phyloP scores from a whole-genome alignment of 2,797 vertebrate species.

The Phalloptychus januarius region DNA sequence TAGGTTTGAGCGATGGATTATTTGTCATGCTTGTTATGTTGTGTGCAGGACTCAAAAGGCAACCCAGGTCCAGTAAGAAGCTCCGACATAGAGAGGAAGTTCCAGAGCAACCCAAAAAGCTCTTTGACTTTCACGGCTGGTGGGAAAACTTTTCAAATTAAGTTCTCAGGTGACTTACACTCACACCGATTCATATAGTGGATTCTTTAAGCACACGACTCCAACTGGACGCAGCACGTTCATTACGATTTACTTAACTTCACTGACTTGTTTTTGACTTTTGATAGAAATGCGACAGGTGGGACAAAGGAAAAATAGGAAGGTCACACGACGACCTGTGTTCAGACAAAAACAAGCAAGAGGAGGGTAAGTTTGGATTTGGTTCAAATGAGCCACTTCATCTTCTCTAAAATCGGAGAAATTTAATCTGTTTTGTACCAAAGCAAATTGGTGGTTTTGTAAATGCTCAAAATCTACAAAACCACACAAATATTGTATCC shows the following conservation, averaged over 20 bases:
- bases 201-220: background rate
- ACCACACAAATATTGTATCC: background rate
- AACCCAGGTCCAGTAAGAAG: conserved; percentile 35
- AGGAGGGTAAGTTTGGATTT: conserved; percentile 41
- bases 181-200: background rate
- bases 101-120: conserved; percentile 43
- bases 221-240: background rate
- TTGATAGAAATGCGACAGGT: conserved; percentile 73
- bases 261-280: background rate
- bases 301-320: conserved; percentile 48
- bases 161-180: conserved; percentile 64
- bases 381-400: background rate
- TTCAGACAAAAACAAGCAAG: conserved; percentile 29
- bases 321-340: conserved; percentile 69
- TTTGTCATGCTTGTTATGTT: background rate
- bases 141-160: conserved; percentile 52
- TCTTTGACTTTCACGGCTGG: conserved; percentile 42
- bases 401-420: background rate
- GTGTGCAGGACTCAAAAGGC: conserved; percentile 55
- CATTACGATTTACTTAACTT: background rate
- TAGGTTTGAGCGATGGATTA: background rate
- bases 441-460: no score
- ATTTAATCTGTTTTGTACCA: no score
- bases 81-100: conserved; percentile 66
- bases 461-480: background rate